A percentile compares a stretch with the other conserved stretches of the same genome.
Conservation (phyloP, 2,888 invertebrate genomes). For the Arge pagana region DNA sequence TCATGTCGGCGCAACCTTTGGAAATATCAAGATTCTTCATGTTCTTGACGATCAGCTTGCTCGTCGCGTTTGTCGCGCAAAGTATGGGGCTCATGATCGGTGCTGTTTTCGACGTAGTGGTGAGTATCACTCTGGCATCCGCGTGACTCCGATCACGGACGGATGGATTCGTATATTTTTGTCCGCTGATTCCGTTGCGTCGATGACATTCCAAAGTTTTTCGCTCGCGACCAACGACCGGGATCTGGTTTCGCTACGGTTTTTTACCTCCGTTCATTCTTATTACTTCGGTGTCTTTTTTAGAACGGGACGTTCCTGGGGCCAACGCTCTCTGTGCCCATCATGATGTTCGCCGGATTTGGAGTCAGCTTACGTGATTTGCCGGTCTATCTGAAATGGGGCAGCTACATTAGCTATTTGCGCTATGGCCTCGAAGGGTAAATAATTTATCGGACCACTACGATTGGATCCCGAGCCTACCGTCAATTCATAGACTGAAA, state of each 20-base stretch:
- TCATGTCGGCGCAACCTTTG: conserved; percentile 88
- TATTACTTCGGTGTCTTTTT: conserved; percentile 37
- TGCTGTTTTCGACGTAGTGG: conserved; percentile 83
- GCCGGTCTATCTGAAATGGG: conserved; percentile 86
- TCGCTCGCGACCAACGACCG: too few species aligned
- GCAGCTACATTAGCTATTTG: conserved; percentile 88
- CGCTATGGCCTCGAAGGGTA: conserved; percentile 88
- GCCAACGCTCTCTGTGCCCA: conserved; percentile 87
- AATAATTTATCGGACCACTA: conserved; percentile 36
- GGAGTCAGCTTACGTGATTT: conserved; percentile 88
- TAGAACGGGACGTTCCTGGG: conserved; percentile 96
- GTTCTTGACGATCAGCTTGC: conserved; percentile 81
- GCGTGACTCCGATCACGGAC: too few species aligned
- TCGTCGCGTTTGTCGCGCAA: conserved; percentile 88
- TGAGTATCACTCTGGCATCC: too few species aligned
- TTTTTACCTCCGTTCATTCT: background rate
- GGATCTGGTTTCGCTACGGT: too few species aligned
- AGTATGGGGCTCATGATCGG: conserved; percentile 92
- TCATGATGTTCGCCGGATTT: conserved; percentile 97
- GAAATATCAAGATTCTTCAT: conserved; percentile 79
- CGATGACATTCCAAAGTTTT: too few species aligned
- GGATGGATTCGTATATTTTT: background rate
- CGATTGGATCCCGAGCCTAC: too few species aligned
- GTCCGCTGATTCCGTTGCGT: background rate
- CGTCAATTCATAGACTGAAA: too few species aligned